phyloP scores from a whole-genome alignment of 1,140 invertebrate genomes.

The Holcopasites calliopsidis region DNA sequence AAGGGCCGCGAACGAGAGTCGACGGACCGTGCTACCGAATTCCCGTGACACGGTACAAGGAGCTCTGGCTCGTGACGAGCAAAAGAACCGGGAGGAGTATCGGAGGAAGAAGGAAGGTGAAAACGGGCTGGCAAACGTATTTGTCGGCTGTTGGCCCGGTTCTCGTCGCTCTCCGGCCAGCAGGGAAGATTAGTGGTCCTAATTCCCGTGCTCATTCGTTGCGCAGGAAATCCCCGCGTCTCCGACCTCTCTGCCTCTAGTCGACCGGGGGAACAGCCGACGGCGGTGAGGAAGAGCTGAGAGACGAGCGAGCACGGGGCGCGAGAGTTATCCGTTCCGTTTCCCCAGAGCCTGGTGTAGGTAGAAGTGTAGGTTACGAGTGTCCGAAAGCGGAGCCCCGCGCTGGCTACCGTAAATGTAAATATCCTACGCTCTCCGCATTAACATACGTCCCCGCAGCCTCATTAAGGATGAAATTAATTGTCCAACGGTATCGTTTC shows the following conservation, averaged over 20 bases:
- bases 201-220: conserved; percentile 40
- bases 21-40: conserved; percentile 60
- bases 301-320: neutral
- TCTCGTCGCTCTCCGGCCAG: conserved; percentile 61
- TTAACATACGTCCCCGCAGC: conserved; percentile 77
- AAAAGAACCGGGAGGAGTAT: conserved; percentile 2
- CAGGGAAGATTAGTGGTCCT: conserved; percentile 70
- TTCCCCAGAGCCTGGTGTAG: conserved; percentile 36
- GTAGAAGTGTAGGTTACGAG: conserved; percentile 60
- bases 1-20: conserved; percentile 30
- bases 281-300: neutral
- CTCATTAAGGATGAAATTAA: conserved; percentile 78
- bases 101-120: conserved; percentile 51
- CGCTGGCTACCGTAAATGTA: conserved; percentile 75
- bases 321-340: conserved; percentile 58
- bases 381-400: conserved; percentile 60
- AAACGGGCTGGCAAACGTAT: conserved; percentile 70
- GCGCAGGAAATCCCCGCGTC: conserved; percentile 37
- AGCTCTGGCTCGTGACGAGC: conserved; percentile 18
- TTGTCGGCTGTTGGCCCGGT: conserved; percentile 75
- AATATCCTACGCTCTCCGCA: conserved; percentile 73
- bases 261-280: neutral
- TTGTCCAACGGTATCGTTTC: conserved; percentile 71
- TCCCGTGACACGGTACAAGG: conserved; percentile 54
- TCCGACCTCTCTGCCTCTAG: conserved; percentile 23